These are phyloP conservation scores for Oplegnathus fasciatus DNA, from an alignment of 2,113 vertebrate species.

Conservation along the genomic window DNA sequence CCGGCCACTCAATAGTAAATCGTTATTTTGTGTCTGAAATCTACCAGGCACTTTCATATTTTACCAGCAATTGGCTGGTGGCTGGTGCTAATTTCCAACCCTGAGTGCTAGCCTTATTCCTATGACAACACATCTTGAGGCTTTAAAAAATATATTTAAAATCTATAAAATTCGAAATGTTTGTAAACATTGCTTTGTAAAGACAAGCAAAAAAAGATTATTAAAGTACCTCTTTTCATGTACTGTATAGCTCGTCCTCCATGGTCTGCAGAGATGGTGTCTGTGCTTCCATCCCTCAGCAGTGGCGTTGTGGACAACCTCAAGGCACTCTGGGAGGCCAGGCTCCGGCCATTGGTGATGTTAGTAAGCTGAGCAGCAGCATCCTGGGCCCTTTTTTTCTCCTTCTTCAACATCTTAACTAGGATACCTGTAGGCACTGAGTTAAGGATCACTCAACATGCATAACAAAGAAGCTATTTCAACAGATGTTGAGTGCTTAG, in stretches of 20 bases:
- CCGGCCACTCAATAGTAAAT: too few relatives aligned
- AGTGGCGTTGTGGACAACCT: background rate
- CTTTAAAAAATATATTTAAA: background rate
- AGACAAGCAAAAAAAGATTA: background rate
- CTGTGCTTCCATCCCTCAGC: slow-evolving; percentile 28
- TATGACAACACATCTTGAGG: background rate
- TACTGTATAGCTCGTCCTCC: slow-evolving; percentile 29
- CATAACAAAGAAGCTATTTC: background rate
- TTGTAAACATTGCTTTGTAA: background rate
- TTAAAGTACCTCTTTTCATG: slow-evolving; percentile 72
- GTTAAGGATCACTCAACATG: slow-evolving; percentile 67
- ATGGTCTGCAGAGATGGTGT: background rate
- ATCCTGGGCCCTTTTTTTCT: slow-evolving; percentile 88
- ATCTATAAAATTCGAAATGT: background rate
- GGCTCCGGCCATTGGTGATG: slow-evolving; percentile 27
- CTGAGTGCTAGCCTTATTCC: background rate
- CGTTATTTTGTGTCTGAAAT: too few relatives aligned
- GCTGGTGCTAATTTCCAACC: too few relatives aligned
- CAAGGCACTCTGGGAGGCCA: slow-evolving; percentile 45
- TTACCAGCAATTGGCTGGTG: too few relatives aligned
- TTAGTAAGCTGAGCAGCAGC: slow-evolving; percentile 65
- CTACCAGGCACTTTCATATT: too few relatives aligned
- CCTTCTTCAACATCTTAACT: slow-evolving; percentile 92
- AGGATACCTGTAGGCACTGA: slow-evolving; percentile 86
- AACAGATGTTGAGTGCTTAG: background rate